These are phyloP conservation scores for Mastomys natalensis DNA, from an alignment of 2,113 vertebrate genomes.

Conservation along the genomic window DNA sequence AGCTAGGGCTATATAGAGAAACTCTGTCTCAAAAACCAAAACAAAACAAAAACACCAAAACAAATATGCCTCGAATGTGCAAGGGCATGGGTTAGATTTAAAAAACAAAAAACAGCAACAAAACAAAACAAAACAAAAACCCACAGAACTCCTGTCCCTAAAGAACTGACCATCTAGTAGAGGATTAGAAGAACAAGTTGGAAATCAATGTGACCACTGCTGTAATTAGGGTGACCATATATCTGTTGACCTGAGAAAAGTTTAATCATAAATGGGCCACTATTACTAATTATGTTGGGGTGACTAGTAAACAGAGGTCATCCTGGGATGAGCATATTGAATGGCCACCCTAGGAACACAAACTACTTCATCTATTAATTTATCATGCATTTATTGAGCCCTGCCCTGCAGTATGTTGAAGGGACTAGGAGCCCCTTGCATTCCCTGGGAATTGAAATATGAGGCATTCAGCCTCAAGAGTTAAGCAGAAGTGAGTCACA, in stretches of 20 bases:
- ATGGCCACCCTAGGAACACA: slow-evolving; percentile 13
- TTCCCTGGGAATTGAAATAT: slow-evolving; percentile 48
- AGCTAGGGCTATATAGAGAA: too few relatives aligned
- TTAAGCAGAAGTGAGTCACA: slow-evolving; percentile 6
- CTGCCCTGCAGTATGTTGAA: slow-evolving; percentile 1
- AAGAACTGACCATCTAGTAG: slow-evolving; percentile 24
- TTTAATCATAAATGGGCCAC: slow-evolving; percentile 25
- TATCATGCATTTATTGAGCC: slow-evolving; percentile 39
- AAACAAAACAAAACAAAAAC: not conserved
- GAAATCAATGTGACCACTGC: slow-evolving; percentile 45
- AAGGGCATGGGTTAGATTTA: not conserved
- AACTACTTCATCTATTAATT: slow-evolving; percentile 53
- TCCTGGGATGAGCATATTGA: not conserved
- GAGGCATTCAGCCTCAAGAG: slow-evolving; percentile 17
- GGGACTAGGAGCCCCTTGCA: slow-evolving; percentile 13
- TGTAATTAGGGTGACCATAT: slow-evolving; percentile 34
- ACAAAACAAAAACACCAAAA: not conserved
- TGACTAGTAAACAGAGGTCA: not conserved
- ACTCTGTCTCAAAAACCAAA: too few relatives aligned
- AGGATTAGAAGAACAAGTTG: slow-evolving; percentile 50
- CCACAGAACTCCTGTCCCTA: not conserved
- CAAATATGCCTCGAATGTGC: not conserved
- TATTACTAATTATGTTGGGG: slow-evolving; percentile 2
- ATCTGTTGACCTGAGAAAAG: slow-evolving; percentile 57
- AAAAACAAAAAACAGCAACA: not conserved